Evolutionary conservation across 1,140 invertebrate genomes (phyloP).

Genomic region (Archivesica marissinica): DNA sequence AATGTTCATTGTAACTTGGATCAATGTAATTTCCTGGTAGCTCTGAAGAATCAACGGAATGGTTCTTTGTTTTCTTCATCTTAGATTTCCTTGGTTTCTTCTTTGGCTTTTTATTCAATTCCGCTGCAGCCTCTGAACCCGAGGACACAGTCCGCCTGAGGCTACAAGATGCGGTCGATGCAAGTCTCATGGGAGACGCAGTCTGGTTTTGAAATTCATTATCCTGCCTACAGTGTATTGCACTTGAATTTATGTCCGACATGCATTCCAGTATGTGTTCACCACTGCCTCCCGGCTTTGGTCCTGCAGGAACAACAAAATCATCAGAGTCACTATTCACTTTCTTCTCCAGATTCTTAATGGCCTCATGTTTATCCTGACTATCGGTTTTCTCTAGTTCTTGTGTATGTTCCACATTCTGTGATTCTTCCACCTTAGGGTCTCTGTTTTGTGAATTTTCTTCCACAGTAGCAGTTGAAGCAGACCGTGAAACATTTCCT

Average conservation of each 20-base stretch:
- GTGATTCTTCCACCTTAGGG: background rate
- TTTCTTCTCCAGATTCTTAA: background rate
- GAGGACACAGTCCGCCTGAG: background rate
- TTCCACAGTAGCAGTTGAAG: background rate
- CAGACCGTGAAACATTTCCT: background rate
- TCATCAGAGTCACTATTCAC: background rate
- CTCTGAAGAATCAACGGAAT: background rate
- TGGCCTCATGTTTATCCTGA: background rate
- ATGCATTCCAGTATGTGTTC: background rate
- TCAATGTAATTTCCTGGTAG: background rate
- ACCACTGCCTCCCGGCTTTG: slow-evolving; percentile 15
- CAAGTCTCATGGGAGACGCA: background rate
- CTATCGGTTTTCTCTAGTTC: background rate
- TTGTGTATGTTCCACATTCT: background rate
- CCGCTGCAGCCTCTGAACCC: background rate
- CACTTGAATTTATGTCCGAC: background rate
- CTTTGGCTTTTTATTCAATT: background rate
- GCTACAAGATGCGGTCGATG: background rate
- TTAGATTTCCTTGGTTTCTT: slow-evolving; percentile 1
- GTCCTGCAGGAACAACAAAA: slow-evolving; percentile 32
- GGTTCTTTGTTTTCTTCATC: slow-evolving; percentile 1
- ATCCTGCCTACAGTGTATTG: background rate
- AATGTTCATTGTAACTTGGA: background rate
- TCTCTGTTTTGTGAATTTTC: background rate
- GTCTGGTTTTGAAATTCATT: background rate